phyloP scores from a whole-genome alignment of 2,888 invertebrate species.

The Tetanocera ferruginea region DNA sequence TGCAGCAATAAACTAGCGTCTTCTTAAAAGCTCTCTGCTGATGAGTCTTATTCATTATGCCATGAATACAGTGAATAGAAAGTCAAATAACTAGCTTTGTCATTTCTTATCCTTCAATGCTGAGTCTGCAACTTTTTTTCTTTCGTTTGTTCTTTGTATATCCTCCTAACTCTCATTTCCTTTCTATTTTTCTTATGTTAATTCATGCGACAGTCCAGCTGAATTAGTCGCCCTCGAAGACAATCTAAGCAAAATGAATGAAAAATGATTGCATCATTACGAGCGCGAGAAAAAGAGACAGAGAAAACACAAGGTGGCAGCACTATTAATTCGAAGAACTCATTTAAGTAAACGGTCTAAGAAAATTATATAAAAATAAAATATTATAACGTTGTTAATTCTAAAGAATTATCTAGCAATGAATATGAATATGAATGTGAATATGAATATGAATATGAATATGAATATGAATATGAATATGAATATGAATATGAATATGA shows the following conservation, averaged over 20 bases:
- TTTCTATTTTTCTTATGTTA: not conserved
- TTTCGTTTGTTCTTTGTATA: not conserved
- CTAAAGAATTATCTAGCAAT: no score
- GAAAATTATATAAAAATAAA: no score
- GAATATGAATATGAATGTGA: no score
- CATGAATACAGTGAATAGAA: not conserved
- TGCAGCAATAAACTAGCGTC: not conserved
- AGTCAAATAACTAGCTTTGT: not conserved
- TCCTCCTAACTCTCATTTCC: not conserved
- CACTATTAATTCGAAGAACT: no score
- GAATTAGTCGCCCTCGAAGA: not conserved
- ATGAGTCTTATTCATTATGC: not conserved
- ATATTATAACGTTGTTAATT: no score
- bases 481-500: no score
- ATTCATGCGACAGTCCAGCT: not conserved
- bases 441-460: no score
- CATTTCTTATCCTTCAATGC: not conserved
- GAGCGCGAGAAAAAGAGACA: not conserved
- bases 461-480: no score
- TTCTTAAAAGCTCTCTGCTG: not conserved
- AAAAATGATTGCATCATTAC: not conserved
- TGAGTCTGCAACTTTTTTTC: not conserved
- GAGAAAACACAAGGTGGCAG: no score
- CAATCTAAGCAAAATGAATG: slow-evolving; percentile 3
- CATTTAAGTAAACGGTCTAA: no score